phyloP scores from a whole-genome alignment of 2,113 vertebrate genomes.

The Mugil cephalus region DNA sequence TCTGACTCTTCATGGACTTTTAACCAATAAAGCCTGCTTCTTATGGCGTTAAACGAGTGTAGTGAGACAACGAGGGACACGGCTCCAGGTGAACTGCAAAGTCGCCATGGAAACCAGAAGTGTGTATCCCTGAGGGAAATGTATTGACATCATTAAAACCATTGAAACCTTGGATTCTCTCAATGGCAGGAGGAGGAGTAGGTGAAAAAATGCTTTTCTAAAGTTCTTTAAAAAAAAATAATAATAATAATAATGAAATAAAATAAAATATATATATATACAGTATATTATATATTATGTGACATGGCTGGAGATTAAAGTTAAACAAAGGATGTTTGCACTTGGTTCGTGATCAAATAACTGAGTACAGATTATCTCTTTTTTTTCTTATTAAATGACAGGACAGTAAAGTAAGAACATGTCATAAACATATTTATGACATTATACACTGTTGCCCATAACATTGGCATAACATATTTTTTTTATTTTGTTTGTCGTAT shows the following conservation, averaged over 20 bases:
- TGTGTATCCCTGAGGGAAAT: slow-evolving; percentile 22
- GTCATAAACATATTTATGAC: not conserved
- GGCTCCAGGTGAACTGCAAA: slow-evolving; percentile 17
- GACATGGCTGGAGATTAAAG: not conserved
- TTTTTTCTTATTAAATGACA: too few species aligned
- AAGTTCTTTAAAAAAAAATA: too few species aligned
- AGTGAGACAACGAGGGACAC: not conserved
- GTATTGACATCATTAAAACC: slow-evolving; percentile 34
- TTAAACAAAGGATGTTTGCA: not conserved
- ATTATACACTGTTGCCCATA: not conserved
- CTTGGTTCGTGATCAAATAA: not conserved
- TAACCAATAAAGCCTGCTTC: not conserved
- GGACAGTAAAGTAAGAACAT: too few species aligned
- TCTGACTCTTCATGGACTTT: not conserved
- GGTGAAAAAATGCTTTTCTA: too few species aligned
- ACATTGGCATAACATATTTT: too few species aligned
- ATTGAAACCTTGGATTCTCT: slow-evolving; percentile 7
- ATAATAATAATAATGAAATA: too few species aligned
- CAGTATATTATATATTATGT: too few species aligned
- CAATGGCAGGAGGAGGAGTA: not conserved
- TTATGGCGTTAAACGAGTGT: slow-evolving; percentile 3
- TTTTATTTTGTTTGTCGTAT: too few species aligned
- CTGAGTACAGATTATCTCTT: not conserved
- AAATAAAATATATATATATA: too few species aligned
- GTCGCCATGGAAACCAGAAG: slow-evolving; percentile 49